These are phyloP conservation scores for Romanomermis culicivorax DNA, from an alignment of 2,888 invertebrate species.

Conservation along the genomic window DNA sequence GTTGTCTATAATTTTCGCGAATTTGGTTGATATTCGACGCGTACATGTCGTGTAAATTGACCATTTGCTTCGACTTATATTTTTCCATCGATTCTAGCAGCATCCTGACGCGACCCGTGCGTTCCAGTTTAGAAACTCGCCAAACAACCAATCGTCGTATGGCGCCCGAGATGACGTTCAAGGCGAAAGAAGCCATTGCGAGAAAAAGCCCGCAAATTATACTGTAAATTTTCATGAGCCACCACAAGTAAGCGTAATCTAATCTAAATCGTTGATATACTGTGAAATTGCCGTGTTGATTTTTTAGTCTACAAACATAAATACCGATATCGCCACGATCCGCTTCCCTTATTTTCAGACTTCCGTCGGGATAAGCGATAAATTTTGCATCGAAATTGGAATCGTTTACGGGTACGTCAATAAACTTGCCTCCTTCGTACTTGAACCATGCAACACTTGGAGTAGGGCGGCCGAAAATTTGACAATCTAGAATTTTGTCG, in stretches of 20 bases:
- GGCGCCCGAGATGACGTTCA: conserved; percentile 7
- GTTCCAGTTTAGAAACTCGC: conserved; percentile 14
- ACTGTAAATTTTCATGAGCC: conserved; percentile 7
- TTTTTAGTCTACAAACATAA: conserved; percentile 3
- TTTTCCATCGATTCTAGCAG: conserved; percentile 27
- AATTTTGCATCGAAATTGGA: background rate
- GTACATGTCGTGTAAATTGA: conserved; percentile 24
- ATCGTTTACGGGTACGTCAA: background rate
- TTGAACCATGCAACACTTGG: background rate
- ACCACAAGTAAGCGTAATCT: conserved; percentile 4
- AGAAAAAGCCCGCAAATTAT: conserved; percentile 4
- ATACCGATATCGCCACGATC: background rate
- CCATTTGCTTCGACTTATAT: conserved; percentile 23
- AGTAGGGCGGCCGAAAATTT: background rate
- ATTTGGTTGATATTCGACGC: conserved; percentile 17
- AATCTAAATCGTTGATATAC: background rate
- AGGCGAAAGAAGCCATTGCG: conserved; percentile 6
- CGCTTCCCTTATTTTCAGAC: background rate
- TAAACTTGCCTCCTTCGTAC: background rate
- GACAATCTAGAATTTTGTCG: background rate
- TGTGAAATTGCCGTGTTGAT: background rate
- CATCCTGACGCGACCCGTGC: conserved; percentile 21
- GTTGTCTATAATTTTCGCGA: conserved; percentile 19
- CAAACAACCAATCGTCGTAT: conserved; percentile 8
- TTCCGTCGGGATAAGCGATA: background rate